phyloP scores from a whole-genome alignment of 2,113 vertebrate species.

The Plecotus auritus region DNA sequence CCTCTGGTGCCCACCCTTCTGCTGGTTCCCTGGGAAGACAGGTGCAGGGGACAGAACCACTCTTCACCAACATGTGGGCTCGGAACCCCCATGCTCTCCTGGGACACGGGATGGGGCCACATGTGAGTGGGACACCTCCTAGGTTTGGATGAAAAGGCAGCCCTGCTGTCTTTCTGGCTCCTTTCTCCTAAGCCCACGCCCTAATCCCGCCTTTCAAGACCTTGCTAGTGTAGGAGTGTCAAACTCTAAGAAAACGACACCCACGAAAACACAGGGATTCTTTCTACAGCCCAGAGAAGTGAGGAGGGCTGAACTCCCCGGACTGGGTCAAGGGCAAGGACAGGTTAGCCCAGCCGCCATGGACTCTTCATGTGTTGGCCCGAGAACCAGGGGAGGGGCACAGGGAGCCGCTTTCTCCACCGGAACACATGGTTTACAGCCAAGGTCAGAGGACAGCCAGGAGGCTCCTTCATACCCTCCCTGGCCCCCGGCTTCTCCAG shows the following conservation, averaged over 20 bases:
- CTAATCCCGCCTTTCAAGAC: neutral
- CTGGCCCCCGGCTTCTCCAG: neutral
- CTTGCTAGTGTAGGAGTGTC: neutral
- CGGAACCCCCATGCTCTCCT: neutral
- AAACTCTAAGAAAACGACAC: neutral
- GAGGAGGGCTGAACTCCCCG: neutral
- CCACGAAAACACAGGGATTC: neutral
- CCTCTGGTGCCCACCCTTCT: neutral
- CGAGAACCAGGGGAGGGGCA: accelerated
- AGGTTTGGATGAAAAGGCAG: neutral
- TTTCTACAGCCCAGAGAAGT: neutral
- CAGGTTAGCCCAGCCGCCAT: too few species aligned
- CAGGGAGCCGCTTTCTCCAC: neutral
- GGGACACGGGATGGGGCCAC: neutral
- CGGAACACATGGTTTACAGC: neutral
- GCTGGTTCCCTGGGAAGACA: neutral
- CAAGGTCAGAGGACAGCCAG: neutral
- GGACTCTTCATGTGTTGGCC: neutral
- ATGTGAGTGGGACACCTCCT: neutral
- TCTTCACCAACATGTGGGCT: neutral
- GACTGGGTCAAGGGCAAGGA: neutral
- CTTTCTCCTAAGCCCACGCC: neutral
- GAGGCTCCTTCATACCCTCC: neutral
- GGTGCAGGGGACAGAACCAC: neutral
- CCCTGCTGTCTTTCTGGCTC: neutral